phyloP scores from a whole-genome alignment of 2,797 vertebrate genomes.

The Micromesistius poutassou region DNA sequence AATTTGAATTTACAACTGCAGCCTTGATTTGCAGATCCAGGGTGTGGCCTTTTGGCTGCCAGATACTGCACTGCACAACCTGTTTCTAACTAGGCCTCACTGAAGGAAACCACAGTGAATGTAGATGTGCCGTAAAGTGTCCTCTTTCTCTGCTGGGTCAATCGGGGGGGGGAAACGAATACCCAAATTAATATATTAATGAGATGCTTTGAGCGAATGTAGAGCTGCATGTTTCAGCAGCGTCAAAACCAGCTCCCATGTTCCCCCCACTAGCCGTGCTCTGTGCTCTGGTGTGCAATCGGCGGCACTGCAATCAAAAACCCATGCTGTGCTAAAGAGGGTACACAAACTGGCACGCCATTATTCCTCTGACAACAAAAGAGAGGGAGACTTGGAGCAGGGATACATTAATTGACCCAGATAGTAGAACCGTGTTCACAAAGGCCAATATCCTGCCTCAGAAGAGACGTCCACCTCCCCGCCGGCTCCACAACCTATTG shows the following conservation, averaged over 20 bases:
- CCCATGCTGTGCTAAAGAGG: conserved; percentile 42
- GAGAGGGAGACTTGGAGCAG: conserved; percentile 61
- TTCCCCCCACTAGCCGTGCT: conserved; percentile 20
- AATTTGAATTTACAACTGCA: conserved; percentile 26
- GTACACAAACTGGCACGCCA: conserved; percentile 43
- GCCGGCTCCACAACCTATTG: conserved; percentile 56
- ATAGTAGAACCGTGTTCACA: conserved; percentile 67
- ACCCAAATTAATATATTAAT: conserved; percentile 59
- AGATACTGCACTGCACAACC: conserved; percentile 23
- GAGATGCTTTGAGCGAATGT: conserved; percentile 39
- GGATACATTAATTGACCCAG: conserved; percentile 69
- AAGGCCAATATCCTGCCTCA: conserved; percentile 67
- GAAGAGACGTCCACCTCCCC: conserved; percentile 53
- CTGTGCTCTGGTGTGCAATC: conserved; percentile 30
- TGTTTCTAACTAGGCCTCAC: conserved; percentile 20
- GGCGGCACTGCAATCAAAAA: conserved; percentile 37
- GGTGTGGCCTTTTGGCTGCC: conserved; percentile 40
- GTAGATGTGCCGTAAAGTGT: neutral
- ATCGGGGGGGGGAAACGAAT: conserved; percentile 41
- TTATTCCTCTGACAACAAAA: conserved; percentile 62
- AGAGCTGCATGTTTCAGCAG: conserved; percentile 24
- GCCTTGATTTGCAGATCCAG: conserved; percentile 40
- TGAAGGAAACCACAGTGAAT: conserved; percentile 30
- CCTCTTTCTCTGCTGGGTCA: conserved; percentile 49
- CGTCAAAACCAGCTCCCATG: conserved; percentile 18